Base-by-base conservation (phyloP, 2,888 invertebrate genomes). In the Amphipyra berbera region DNA sequence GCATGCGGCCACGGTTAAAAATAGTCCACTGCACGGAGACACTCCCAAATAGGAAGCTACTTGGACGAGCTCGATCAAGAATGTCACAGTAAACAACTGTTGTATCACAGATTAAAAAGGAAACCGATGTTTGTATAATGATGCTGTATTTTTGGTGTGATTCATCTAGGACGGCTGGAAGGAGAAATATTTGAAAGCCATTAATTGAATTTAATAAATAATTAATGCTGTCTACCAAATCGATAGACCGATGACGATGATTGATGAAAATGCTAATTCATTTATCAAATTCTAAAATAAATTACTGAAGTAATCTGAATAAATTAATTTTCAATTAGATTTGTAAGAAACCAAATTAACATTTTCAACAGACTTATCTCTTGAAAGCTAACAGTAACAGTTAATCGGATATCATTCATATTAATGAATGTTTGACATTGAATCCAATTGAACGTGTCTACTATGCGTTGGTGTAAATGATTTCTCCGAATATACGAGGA, bases 11-110 rank as follows among this genome's bases (percentile, higher is more conserved):
- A 66, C 77, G 74, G 82, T 73, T 90, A 92, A 90, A 94, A 93
- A 94, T 94, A 94, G 88, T 82, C 81, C 79, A 81, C 61, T 76
- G 82, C 82, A 71, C 81, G 87, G 72, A 90, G 91, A 91, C 91
- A 90, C 88, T 90, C 89, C 90, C 89, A 78, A 91, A 90, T 90
- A 90, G 90, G 92, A 90, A 91, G 86, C 82, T 82, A 84, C 86
- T 88, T 80, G 84, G 82, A 83, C 73, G 82, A 65, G 64, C 83
- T 68, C 76, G 81, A 87, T 88, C 82, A 82, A 82, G 81, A 79
- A 71, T 77, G 77, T 67, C 78, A 69, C 61, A 57, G 62, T 69
- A 71, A 81, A 72, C 70, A 68, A 70, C 47, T 44, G 48, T 46
- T 47, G 38, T 56, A 56, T 50, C 62, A 56, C 33, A 61, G n/a